A percentile compares a stretch with the other conserved stretches of the same genome.
Evolutionary conservation across 2,888 invertebrate species (phyloP).

Genomic region (Danaus chrysippus): DNA sequence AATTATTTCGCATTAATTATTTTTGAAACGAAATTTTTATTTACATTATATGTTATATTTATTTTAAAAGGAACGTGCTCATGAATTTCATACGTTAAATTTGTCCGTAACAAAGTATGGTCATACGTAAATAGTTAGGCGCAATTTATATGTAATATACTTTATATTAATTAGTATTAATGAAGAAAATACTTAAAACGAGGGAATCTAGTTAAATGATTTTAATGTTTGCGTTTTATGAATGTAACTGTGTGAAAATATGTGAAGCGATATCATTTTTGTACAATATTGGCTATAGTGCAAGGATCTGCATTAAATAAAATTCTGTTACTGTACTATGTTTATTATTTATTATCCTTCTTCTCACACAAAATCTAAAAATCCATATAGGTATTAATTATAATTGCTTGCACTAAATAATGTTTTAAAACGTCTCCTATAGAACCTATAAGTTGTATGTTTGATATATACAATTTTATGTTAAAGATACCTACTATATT

Average conservation of each 20-base stretch:
- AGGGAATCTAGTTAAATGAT: conserved; percentile 68
- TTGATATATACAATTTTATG: no score
- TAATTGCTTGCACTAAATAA: no score
- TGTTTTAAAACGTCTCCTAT: no score
- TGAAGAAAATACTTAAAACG: conserved; percentile 70
- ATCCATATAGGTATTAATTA: not conserved
- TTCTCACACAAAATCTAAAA: not conserved
- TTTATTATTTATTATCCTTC: conserved; percentile 41
- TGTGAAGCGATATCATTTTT: conserved; percentile 71
- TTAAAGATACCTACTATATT: no score
- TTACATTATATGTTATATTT: conserved; percentile 55
- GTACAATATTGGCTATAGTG: conserved; percentile 78
- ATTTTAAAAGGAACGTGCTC: conserved; percentile 66
- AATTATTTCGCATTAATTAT: conserved; percentile 53
- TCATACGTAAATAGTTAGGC: conserved; percentile 78
- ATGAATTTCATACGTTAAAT: conserved; percentile 70
- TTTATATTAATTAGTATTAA: conserved; percentile 63
- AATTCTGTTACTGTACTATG: conserved; percentile 75
- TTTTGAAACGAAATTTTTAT: conserved; percentile 50
- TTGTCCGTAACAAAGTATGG: conserved; percentile 65
- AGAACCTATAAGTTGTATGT: not conserved
- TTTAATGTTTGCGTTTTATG: conserved; percentile 75
- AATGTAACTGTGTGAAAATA: conserved; percentile 74
- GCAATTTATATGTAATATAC: conserved; percentile 76
- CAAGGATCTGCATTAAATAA: conserved; percentile 77